phyloP scores from a whole-genome alignment of 2,113 vertebrate species.

The Thunnus maccoyii region DNA sequence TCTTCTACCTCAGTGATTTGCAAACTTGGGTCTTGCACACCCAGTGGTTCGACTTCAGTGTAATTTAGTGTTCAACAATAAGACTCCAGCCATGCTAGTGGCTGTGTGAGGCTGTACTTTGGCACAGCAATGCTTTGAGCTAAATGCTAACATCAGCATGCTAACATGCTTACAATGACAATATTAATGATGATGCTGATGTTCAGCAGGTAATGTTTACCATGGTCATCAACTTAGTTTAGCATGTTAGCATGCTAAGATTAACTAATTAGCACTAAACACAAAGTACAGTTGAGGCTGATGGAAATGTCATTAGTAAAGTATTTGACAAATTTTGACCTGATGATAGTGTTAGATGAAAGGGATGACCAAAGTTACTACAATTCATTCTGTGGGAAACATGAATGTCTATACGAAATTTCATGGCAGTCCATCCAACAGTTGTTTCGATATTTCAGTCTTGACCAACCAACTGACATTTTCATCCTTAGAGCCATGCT shows the following conservation, averaged over 20 bases:
- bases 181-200: not conserved
- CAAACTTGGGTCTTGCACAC: not conserved
- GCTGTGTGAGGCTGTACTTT: not conserved
- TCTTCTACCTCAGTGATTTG: constrained; percentile 43
- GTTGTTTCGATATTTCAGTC: too few relatives aligned
- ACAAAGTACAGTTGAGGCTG: not conserved
- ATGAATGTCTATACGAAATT: too few relatives aligned
- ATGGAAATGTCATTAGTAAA: not conserved
- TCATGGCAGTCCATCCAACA: too few relatives aligned
- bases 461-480: too few relatives aligned
- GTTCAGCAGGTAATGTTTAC: not conserved
- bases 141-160: not conserved
- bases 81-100: too few relatives aligned
- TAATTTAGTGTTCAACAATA: not conserved
- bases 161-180: not conserved
- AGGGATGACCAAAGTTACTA: too few relatives aligned
- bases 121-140: too few relatives aligned
- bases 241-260: not conserved
- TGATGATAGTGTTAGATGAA: too few relatives aligned
- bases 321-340: not conserved
- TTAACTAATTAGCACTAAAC: too few relatives aligned
- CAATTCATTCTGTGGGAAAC: too few relatives aligned
- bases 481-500: too few relatives aligned
- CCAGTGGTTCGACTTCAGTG: constrained; percentile 12
- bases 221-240: not conserved